These are phyloP conservation scores for Sipha flava DNA, from an alignment of 1,140 invertebrate species.

Conservation along the genomic window DNA sequence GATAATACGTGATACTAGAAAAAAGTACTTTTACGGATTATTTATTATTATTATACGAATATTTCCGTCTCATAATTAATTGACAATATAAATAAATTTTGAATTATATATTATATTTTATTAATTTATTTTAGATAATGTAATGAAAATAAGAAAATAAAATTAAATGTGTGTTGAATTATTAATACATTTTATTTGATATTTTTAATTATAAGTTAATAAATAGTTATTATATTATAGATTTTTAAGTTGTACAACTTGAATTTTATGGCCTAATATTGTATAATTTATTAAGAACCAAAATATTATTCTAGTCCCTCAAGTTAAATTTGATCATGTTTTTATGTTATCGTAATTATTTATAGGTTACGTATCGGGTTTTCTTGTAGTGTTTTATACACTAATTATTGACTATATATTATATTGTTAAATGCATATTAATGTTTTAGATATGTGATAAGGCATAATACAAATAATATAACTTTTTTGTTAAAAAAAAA, in stretches of 20 bases:
- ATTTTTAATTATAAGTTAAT: not conserved
- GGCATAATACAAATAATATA: too few species aligned
- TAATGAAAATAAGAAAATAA: not conserved
- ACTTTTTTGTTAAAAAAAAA: too few species aligned
- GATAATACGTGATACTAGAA: not conserved
- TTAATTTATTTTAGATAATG: slow-evolving; percentile 5
- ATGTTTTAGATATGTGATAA: too few species aligned
- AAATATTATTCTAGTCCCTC: slow-evolving; percentile 24
- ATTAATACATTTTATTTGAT: too few species aligned
- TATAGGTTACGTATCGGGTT: too few species aligned
- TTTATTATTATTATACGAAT: too few species aligned
- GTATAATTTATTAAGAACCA: not conserved
- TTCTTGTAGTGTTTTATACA: too few species aligned
- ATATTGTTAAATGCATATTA: too few species aligned
- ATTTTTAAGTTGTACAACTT: too few species aligned
- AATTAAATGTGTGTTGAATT: too few species aligned
- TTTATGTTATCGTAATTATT: not conserved
- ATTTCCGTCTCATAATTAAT: not conserved
- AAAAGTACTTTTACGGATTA: not conserved
- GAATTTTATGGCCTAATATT: not conserved
- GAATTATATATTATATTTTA: not conserved
- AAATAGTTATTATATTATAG: not conserved
- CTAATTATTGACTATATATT: too few species aligned
- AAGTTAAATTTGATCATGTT: not conserved
- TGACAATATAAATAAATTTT: not conserved